Base-by-base conservation (phyloP, 2,797 vertebrate species). In the Pachyuromys duprasi region DNA sequence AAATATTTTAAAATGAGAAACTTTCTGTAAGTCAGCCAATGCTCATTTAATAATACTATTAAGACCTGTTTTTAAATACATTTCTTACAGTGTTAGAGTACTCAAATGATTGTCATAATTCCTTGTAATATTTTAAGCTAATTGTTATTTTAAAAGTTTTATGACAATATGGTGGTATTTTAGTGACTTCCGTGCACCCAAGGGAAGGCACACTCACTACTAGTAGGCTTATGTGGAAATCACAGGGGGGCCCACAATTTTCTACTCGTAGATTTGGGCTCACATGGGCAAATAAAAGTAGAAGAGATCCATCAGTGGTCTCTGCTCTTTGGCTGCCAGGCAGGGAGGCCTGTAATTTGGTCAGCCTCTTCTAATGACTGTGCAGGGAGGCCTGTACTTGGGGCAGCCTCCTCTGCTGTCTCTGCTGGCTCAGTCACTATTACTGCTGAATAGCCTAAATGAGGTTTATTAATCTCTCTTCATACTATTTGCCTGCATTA, bases 51-150 rank as follows among this genome's bases (percentile, higher is more conserved):
- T 70, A 74, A n/a, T 31, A 33, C 39, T 78, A 49, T 89, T 86
- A 39, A 89, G 93, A 91, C 31, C 49, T 4, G 78, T 12, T 45
- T 79, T 87, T 88, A 76, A 31, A 31, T 90, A 87, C 33, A 14
- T 90, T 84, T 94, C n/a, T 88, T 95, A 80, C 22, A 31, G 75
- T 89, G 93, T 86, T 82, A 89, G 69, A 75, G 33, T 60, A 89
- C 36, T 83, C 53, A 87, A 26, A 39, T 36, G 55, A 69, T 26
- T 95, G 9, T 94, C 79, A 89, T 17, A 45, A 65, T 92, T 94
- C 89, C 28, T 67, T 72, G 26, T 36, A 86, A 82, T 79, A 36
- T 86, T 93, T 92, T 45, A 94, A 94, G n/a, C n/a, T 92, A 60
- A 79, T 49, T 75, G 26, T 42, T 78, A 13, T 78, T 94, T 90